Evolutionary conservation across 1,140 invertebrate species (phyloP).

Genomic region (Rhopalosiphum padi): DNA sequence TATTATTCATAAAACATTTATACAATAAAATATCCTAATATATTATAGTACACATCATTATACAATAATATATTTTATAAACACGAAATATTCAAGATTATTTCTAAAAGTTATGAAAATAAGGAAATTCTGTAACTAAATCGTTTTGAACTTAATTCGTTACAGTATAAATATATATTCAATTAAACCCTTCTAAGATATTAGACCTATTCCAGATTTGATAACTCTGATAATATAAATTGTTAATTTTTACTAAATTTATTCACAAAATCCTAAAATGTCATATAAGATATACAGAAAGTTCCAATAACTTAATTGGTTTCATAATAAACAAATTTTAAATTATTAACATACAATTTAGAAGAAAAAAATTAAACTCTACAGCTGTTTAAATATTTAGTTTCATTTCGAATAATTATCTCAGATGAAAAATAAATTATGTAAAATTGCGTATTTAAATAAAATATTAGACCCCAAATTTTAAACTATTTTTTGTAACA

Average conservation of each 20-base stretch:
- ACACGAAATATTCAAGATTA: too few species aligned
- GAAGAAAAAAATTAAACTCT: background rate
- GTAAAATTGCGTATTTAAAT: background rate
- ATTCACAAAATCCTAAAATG: background rate
- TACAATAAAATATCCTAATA: too few species aligned
- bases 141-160: too few species aligned
- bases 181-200: too few species aligned
- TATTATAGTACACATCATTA: too few species aligned
- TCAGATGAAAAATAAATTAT: background rate
- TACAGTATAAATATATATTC: too few species aligned
- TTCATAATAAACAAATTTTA: background rate
- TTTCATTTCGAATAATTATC: background rate
- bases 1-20: too few species aligned
- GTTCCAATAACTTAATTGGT: background rate
- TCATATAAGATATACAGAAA: background rate
- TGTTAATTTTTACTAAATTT: background rate
- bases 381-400: background rate
- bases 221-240: background rate
- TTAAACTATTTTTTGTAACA: background rate
- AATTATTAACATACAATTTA: background rate
- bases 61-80: too few species aligned
- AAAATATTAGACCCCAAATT: background rate
- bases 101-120: too few species aligned
- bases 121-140: too few species aligned
- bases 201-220: too few species aligned